Conservation (phyloP, 2,797 vertebrate genomes). For the Emydoidea blandingii region DNA sequence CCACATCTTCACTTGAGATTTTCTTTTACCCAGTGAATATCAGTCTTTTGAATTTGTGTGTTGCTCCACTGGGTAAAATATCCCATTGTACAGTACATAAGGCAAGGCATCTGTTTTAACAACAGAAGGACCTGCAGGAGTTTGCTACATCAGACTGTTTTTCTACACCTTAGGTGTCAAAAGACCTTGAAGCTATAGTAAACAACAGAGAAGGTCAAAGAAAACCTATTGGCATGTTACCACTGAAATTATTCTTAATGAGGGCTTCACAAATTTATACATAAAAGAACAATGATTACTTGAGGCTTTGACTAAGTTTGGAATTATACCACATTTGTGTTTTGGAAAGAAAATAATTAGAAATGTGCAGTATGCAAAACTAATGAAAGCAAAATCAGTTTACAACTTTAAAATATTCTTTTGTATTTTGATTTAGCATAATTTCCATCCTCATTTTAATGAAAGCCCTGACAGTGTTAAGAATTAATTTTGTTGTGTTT, state of each 20-base stretch:
- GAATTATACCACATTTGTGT: background rate
- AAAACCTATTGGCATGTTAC: background rate
- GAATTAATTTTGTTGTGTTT: background rate
- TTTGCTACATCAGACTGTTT: constrained; percentile 33
- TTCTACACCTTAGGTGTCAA: constrained; percentile 34
- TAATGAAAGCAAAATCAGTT: background rate
- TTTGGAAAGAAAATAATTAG: constrained; percentile 1
- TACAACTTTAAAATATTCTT: background rate
- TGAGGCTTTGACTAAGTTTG: background rate
- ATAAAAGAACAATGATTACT: constrained; percentile 9
- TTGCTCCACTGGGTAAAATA: constrained; percentile 45
- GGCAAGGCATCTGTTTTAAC: constrained; percentile 65
- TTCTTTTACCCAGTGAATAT: constrained; percentile 31
- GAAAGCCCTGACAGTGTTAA: background rate
- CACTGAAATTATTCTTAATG: constrained; percentile 36
- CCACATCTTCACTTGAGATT: constrained; percentile 18
- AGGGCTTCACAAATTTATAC: background rate
- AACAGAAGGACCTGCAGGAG: constrained; percentile 43
- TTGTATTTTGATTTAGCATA: background rate
- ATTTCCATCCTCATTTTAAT: background rate
- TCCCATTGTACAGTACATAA: constrained; percentile 70
- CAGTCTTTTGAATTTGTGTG: constrained; percentile 59
- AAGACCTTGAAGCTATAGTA: constrained; percentile 51
- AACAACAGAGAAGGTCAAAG: background rate
- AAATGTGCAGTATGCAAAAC: background rate